Percentiles rank a stretch among this genome's conserved stretches.
Conservation (phyloP, 2,888 invertebrate species). For the Aradus depressus region DNA sequence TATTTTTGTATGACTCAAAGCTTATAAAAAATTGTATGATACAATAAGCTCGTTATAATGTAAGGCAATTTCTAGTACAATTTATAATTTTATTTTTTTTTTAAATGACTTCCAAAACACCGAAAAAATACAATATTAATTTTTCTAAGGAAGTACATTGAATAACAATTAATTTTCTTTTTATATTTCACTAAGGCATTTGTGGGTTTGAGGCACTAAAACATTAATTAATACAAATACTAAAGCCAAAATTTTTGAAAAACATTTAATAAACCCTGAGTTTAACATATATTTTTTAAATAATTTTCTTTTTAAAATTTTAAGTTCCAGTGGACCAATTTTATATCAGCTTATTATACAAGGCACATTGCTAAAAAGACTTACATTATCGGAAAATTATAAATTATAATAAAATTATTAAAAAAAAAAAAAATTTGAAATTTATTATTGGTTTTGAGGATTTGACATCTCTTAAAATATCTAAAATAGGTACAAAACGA, state of each 20-base stretch:
- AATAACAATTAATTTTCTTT: constrained; percentile 5
- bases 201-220: constrained; percentile 20
- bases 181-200: constrained; percentile 21
- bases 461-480: neutral
- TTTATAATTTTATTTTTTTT: constrained; percentile 6
- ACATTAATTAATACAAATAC: neutral
- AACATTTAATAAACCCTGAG: constrained; percentile 12
- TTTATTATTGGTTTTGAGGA: neutral
- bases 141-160: constrained; percentile 7
- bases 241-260: neutral
- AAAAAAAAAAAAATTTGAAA: constrained; percentile 1
- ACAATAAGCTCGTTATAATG: too few relatives aligned
- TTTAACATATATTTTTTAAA: too few relatives aligned
- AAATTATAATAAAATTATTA: constrained; percentile 8
- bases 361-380: constrained; percentile 16
- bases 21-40: too few relatives aligned
- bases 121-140: too few relatives aligned
- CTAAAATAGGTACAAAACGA: neutral
- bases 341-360: constrained; percentile 20
- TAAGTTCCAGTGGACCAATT: constrained; percentile 2
- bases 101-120: too few relatives aligned
- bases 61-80: too few relatives aligned
- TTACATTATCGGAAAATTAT: neutral
- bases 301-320: constrained; percentile 7
- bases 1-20: too few relatives aligned